These are phyloP conservation scores for Leuciscus waleckii DNA, from an alignment of 2,797 vertebrate species.

Conservation along the genomic window DNA sequence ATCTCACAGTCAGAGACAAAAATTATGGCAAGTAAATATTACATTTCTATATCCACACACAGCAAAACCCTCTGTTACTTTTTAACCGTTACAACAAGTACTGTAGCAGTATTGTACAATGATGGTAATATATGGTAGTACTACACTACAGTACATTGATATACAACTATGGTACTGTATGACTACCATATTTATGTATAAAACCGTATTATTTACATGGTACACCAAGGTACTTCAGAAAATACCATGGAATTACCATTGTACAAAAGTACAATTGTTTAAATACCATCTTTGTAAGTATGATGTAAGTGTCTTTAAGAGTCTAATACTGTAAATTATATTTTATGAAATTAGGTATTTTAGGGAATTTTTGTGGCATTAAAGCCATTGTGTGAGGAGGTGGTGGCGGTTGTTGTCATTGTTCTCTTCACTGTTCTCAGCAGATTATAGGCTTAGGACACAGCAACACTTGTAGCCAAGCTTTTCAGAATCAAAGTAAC, in stretches of 20 bases:
- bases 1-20: slow-evolving; percentile 46
- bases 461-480: too few species aligned
- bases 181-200: neutral
- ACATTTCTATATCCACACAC: slow-evolving; percentile 41
- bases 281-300: neutral
- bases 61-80: neutral
- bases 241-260: neutral
- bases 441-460: neutral
- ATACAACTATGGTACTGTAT: neutral
- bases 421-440: neutral
- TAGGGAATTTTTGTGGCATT: neutral
- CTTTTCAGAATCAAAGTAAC: too few species aligned
- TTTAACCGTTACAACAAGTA: slow-evolving; percentile 6
- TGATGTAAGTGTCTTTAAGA: neutral
- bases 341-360: neutral
- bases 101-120: neutral
- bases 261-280: neutral
- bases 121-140: neutral
- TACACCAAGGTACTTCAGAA: neutral
- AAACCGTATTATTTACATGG: neutral
- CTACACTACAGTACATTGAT: neutral
- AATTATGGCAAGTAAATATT: slow-evolving; percentile 56
- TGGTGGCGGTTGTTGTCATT: neutral
- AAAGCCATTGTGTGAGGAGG: neutral
- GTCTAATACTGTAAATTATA: neutral